Percentiles rank a stretch among this genome's conserved stretches.
Conservation (phyloP, 2,113 vertebrate species). For the Pelecanoides urinatrix region DNA sequence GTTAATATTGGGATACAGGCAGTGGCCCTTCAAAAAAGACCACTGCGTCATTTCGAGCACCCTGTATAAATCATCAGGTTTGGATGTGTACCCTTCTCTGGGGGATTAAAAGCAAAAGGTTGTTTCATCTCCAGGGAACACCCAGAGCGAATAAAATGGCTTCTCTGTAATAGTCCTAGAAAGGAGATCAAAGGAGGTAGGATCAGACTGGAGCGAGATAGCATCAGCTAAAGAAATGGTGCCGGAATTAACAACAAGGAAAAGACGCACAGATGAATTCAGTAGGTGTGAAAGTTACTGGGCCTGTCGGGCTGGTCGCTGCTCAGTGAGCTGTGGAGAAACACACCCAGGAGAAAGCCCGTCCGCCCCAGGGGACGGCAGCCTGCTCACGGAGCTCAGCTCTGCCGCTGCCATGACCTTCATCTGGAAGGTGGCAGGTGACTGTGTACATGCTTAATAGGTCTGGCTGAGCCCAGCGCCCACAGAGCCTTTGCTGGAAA, state of each 20-base stretch:
- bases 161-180: background rate
- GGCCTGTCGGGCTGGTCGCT: background rate
- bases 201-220: background rate
- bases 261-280: background rate
- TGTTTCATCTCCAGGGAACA: background rate
- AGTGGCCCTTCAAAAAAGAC: background rate
- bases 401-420: background rate
- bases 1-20: background rate
- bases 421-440: background rate
- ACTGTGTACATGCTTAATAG: background rate
- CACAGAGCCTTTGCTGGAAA: background rate
- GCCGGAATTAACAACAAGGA: background rate
- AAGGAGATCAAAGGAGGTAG: background rate
- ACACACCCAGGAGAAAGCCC: background rate
- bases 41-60: accelerated
- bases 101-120: background rate
- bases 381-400: background rate
- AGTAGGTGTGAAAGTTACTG: background rate
- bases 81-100: background rate
- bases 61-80: background rate
- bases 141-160: background rate
- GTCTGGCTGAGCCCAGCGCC: background rate
- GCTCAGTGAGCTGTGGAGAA: background rate
- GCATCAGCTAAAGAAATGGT: background rate
- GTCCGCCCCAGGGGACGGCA: background rate